These are phyloP conservation scores for Schrankia costaestrigalis DNA, from an alignment of 2,888 invertebrate species.

Conservation along the genomic window DNA sequence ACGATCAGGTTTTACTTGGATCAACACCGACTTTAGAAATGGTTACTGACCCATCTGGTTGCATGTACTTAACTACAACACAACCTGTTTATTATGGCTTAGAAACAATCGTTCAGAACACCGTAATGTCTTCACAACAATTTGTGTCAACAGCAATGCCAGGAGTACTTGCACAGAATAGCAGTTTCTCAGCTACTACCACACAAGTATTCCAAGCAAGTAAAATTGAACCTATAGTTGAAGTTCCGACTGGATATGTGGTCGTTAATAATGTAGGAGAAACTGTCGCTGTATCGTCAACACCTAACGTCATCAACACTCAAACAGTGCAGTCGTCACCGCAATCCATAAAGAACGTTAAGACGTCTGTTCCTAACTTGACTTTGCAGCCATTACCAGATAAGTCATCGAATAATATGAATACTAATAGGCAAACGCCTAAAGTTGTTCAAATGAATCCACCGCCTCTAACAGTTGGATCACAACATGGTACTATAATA, in stretches of 20 bases:
- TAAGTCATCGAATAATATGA: slow-evolving; percentile 49
- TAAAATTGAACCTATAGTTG: slow-evolving; percentile 90
- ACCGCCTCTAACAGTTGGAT: slow-evolving; percentile 48
- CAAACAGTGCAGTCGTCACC: slow-evolving; percentile 68
- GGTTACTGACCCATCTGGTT: slow-evolving; percentile 81
- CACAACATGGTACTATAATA: slow-evolving; percentile 59
- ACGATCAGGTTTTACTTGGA: slow-evolving; percentile 83
- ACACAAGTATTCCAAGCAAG: slow-evolving; percentile 93
- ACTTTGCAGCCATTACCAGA: slow-evolving; percentile 74
- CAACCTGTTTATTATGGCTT: slow-evolving; percentile 91
- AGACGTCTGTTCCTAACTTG: slow-evolving; percentile 67
- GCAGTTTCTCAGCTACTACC: slow-evolving; percentile 91
- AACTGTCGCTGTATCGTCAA: slow-evolving; percentile 64
- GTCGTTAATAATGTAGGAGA: slow-evolving; percentile 83
- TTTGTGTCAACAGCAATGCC: slow-evolving; percentile 91
- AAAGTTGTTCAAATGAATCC: slow-evolving; percentile 74
- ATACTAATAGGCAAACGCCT: slow-evolving; percentile 61
- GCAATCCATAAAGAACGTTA: slow-evolving; percentile 62
- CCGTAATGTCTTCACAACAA: slow-evolving; percentile 94
- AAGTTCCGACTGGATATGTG: slow-evolving; percentile 86
- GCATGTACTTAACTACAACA: slow-evolving; percentile 82
- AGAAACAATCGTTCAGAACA: slow-evolving; percentile 93
- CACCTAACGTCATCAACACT: slow-evolving; percentile 67
- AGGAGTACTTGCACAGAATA: slow-evolving; percentile 89
- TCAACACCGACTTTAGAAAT: slow-evolving; percentile 83